Conservation (phyloP, 2,113 vertebrate genomes). For the Theristicus caerulescens region DNA sequence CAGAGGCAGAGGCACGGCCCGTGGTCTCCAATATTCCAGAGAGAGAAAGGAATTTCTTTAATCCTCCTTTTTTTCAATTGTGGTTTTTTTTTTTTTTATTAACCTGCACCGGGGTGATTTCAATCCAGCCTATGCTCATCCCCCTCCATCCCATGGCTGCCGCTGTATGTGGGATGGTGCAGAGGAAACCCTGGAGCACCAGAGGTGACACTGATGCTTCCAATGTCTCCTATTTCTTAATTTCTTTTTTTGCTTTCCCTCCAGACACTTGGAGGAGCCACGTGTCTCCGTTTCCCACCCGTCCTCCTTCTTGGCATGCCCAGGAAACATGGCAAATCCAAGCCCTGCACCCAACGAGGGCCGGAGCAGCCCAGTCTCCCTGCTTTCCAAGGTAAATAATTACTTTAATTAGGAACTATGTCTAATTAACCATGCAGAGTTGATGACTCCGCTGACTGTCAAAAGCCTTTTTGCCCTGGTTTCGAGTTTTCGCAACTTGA, state of each 20-base stretch:
- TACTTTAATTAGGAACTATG: constrained; percentile 70
- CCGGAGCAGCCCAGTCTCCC: not conserved
- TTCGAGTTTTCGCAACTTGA: not conserved
- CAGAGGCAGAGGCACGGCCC: not conserved
- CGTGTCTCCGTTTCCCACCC: fast-evolving
- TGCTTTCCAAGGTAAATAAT: constrained; percentile 68
- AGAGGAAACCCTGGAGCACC: not conserved
- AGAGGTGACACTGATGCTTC: not conserved
- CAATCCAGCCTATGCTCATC: not conserved
- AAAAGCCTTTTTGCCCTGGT: constrained; percentile 45
- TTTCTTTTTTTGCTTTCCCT: not conserved
- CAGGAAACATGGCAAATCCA: not conserved
- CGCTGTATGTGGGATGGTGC: fast-evolving
- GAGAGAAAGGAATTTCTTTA: not conserved
- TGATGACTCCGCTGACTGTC: constrained; percentile 65
- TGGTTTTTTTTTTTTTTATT: not conserved
- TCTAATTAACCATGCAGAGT: constrained; percentile 50
- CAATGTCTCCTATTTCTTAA: not conserved
- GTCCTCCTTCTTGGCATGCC: not conserved
- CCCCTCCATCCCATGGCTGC: not conserved
- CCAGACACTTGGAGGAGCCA: not conserved
- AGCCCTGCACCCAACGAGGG: not conserved
- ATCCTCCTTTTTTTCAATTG: not conserved
- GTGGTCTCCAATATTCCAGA: not conserved
- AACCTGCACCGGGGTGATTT: not conserved